These are phyloP conservation scores for Euzophera pinguis DNA, from an alignment of 2,888 invertebrate species.

Conservation along the genomic window DNA sequence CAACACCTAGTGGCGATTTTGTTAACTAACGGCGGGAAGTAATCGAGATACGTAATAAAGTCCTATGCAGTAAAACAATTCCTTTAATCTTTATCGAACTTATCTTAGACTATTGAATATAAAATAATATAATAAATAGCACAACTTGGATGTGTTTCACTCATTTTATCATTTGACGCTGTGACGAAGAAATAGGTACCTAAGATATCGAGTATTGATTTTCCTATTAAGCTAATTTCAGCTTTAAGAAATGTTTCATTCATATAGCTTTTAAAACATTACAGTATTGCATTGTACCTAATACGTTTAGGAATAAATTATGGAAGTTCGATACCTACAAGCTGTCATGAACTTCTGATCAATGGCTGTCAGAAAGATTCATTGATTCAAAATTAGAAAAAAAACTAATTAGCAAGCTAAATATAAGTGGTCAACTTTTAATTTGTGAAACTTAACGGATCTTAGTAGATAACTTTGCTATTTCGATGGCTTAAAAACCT, in stretches of 20 bases:
- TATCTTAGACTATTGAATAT: slow-evolving; percentile 1
- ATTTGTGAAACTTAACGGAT: too few species aligned
- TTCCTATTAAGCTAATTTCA: slow-evolving; percentile 13
- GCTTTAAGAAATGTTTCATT: slow-evolving; percentile 10
- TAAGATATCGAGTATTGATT: slow-evolving; percentile 7
- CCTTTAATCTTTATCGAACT: slow-evolving; percentile 1
- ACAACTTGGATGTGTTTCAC: slow-evolving; percentile 14
- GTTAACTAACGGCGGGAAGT: background rate
- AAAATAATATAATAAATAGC: too few species aligned
- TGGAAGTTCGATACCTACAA: background rate
- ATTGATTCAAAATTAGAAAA: background rate
- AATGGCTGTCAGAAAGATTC: background rate
- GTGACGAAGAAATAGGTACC: slow-evolving; percentile 7
- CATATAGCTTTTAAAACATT: slow-evolving; percentile 2
- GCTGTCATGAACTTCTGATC: background rate
- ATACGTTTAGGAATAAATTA: background rate
- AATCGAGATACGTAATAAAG: background rate
- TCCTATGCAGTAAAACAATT: background rate
- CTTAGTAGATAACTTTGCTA: too few species aligned
- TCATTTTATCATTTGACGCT: slow-evolving; percentile 10
- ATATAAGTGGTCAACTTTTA: too few species aligned
- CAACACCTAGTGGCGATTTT: background rate
- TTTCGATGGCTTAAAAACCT: too few species aligned
- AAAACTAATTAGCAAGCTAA: too few species aligned
- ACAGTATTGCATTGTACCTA: slow-evolving; percentile 11